phyloP scores from a whole-genome alignment of 1,140 invertebrate genomes.

The Lepidurus packardi region DNA sequence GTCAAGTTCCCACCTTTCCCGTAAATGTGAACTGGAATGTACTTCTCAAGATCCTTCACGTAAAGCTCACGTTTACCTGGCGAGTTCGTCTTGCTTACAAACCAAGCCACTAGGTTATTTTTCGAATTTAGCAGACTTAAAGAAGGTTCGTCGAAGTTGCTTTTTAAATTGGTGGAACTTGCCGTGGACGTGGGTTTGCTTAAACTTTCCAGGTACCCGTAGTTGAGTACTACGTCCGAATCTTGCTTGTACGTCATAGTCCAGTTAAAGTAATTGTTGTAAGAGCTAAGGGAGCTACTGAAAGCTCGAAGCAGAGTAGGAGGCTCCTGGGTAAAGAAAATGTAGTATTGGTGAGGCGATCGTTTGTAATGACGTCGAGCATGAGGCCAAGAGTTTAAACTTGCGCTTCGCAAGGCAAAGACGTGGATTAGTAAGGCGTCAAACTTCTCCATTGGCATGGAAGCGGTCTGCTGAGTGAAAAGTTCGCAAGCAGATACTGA shows the following conservation, averaged over 20 bases:
- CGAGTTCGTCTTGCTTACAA: slow-evolving; percentile 21
- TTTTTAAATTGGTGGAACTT: background rate
- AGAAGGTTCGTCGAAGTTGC: background rate
- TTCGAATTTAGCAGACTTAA: background rate
- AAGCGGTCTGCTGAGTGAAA: background rate
- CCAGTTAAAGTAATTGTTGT: slow-evolving; percentile 47
- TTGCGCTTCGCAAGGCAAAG: background rate
- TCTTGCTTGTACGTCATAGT: slow-evolving; percentile 48
- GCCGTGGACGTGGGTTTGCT: background rate
- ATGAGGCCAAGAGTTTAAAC: background rate
- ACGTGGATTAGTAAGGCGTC: background rate
- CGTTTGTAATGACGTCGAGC: slow-evolving; percentile 35
- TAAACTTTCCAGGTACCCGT: slow-evolving; percentile 37
- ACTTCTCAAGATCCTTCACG: slow-evolving; percentile 23
- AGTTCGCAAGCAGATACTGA: background rate
- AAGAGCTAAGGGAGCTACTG: background rate
- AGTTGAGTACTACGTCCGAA: slow-evolving; percentile 42
- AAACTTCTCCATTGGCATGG: background rate
- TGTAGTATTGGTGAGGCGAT: slow-evolving; percentile 33
- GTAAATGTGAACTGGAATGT: slow-evolving; percentile 20
- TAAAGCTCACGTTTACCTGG: slow-evolving; percentile 31
- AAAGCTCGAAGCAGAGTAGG: slow-evolving; percentile 31
- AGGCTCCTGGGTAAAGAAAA: slow-evolving; percentile 39
- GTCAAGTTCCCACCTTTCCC: background rate
- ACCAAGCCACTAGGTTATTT: slow-evolving; percentile 33